Percentiles rank a stretch among this genome's conserved stretches.
phyloP scores from a whole-genome alignment of 2,113 vertebrate species.

The Plotosus lineatus region DNA sequence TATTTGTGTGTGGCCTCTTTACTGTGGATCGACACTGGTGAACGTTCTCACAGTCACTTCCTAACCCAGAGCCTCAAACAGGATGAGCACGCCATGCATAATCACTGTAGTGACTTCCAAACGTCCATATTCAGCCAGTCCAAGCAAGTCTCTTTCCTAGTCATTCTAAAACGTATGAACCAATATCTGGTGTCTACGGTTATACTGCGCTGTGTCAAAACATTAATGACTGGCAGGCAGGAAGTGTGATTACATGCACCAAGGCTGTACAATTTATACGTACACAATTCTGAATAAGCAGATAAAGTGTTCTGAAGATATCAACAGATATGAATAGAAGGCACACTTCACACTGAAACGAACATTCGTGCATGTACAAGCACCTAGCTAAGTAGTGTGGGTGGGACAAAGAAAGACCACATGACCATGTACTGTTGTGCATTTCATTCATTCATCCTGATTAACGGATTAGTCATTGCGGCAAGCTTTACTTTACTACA shows the following conservation, averaged over 20 bases:
- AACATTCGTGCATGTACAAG: too few species aligned
- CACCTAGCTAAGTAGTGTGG: too few species aligned
- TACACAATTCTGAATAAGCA: neutral
- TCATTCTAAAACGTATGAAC: too few species aligned
- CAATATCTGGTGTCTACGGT: neutral
- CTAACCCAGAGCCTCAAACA: conserved; percentile 30
- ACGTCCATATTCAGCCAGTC: too few species aligned
- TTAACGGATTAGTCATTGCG: neutral
- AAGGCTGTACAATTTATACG: neutral
- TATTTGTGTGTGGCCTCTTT: neutral
- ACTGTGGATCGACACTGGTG: conserved; percentile 43
- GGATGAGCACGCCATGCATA: conserved; percentile 11
- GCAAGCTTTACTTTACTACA: neutral
- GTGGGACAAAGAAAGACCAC: neutral
- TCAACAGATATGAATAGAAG: too few species aligned
- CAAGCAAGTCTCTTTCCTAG: too few species aligned
- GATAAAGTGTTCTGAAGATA: too few species aligned
- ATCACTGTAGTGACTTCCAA: neutral
- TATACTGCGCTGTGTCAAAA: neutral
- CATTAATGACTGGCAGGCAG: too few species aligned
- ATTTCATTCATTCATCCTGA: neutral
- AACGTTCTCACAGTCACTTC: conserved; percentile 48
- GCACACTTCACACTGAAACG: too few species aligned
- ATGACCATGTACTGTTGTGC: neutral
- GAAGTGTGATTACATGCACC: neutral